Evolutionary conservation across 2,113 vertebrate genomes (phyloP).

Genomic region (Aldabrachelys gigantea): DNA sequence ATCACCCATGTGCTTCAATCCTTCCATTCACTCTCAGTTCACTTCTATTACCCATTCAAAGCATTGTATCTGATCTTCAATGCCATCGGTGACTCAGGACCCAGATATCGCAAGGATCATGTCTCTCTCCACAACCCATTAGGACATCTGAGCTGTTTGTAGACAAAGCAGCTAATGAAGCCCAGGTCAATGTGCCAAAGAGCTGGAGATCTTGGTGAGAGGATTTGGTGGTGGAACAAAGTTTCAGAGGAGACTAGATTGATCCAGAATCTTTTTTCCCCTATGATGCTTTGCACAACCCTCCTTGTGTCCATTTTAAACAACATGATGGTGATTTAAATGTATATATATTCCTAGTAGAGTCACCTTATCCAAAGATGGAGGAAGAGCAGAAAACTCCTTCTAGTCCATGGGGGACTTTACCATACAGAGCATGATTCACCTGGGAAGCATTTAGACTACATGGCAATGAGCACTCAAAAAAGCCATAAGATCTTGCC

Average conservation of each 20-base stretch:
- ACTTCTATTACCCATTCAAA: neutral
- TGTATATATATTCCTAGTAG: too few relatives aligned
- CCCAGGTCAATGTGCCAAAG: neutral
- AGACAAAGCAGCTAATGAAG: rapidly evolving
- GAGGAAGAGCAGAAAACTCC: too few relatives aligned
- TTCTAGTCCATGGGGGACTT: too few relatives aligned
- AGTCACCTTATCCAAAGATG: too few relatives aligned
- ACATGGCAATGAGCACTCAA: neutral
- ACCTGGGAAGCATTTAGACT: neutral
- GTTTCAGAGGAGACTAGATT: neutral
- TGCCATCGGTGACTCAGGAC: neutral
- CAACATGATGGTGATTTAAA: neutral
- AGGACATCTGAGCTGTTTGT: rapidly evolving
- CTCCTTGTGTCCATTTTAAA: neutral
- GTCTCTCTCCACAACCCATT: neutral
- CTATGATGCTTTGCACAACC: neutral
- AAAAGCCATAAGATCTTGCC: neutral
- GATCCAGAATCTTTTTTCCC: neutral
- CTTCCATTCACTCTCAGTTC: neutral
- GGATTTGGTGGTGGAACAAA: neutral
- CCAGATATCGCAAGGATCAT: neutral
- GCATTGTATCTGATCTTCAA: neutral
- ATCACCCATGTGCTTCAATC: neutral
- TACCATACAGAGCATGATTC: neutral
- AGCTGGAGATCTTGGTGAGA: neutral